Evolutionary conservation across 2,113 vertebrate genomes (phyloP).

Genomic region (Conger conger): DNA sequence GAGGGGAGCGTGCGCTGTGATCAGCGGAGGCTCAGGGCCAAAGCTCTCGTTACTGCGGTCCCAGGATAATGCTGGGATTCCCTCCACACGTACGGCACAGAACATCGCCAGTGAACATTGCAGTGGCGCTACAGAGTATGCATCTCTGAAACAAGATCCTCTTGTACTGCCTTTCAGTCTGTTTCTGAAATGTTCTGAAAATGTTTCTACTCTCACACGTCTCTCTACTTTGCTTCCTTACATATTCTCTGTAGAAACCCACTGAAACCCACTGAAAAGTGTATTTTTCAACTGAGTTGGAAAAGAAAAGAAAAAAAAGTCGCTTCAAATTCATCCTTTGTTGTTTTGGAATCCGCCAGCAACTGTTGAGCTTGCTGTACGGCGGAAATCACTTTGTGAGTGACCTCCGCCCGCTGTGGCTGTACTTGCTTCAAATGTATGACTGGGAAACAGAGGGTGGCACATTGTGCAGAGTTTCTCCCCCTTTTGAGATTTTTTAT

Average conservation of each 20-base stretch:
- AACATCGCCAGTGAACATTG: not conserved
- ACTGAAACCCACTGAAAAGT: too few relatives aligned
- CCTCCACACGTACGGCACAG: not conserved
- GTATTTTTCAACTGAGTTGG: too few relatives aligned
- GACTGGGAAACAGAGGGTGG: not conserved
- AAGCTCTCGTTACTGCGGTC: not conserved
- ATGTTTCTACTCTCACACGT: too few relatives aligned
- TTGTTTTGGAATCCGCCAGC: not conserved
- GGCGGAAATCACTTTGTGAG: not conserved
- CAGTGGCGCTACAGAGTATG: not conserved
- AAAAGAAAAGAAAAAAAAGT: not conserved
- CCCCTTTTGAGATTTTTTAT: not conserved
- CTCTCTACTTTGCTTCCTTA: too few relatives aligned
- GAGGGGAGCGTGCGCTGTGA: not conserved
- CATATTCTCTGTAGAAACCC: too few relatives aligned
- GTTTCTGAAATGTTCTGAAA: too few relatives aligned
- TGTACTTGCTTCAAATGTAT: not conserved
- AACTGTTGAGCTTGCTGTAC: not conserved
- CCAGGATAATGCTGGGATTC: not conserved
- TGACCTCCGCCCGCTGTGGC: not conserved
- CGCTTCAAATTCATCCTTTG: not conserved
- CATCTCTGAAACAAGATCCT: not conserved
- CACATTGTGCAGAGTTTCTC: not conserved
- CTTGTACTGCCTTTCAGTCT: too few relatives aligned
- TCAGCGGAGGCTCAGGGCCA: not conserved